Conservation (phyloP, 2,888 invertebrate genomes). For the Fragum fragum region DNA sequence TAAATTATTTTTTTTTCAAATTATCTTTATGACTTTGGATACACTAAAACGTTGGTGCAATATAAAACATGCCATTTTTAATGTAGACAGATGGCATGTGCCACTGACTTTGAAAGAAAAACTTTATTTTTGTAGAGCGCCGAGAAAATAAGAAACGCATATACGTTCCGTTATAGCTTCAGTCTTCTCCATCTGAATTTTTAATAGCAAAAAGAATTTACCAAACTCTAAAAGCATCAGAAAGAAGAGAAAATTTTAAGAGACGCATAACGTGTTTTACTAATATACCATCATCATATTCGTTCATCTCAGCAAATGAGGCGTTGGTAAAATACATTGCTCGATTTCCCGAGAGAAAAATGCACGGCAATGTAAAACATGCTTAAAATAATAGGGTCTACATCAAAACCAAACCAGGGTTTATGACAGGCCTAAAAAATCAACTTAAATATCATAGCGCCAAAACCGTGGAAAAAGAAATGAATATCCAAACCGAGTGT, state of each 20-base stretch:
- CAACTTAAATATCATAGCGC: slow-evolving; percentile 21
- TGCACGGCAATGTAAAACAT: slow-evolving; percentile 22
- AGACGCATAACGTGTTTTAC: slow-evolving; percentile 38
- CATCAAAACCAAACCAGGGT: slow-evolving; percentile 25
- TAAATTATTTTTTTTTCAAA: no score
- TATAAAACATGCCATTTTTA: slow-evolving; percentile 1
- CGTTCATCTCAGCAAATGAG: background rate
- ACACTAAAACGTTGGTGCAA: no score
- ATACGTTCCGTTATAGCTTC: slow-evolving; percentile 34
- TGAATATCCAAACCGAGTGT: slow-evolving; percentile 11
- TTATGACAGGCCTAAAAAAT: background rate
- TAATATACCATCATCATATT: background rate
- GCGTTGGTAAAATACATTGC: slow-evolving; percentile 42
- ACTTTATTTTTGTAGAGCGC: slow-evolving; percentile 12
- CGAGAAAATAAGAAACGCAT: slow-evolving; percentile 1
- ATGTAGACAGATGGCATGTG: background rate
- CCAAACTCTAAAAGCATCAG: slow-evolving; percentile 7
- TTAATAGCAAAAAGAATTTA: slow-evolving; percentile 31
- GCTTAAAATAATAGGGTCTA: slow-evolving; percentile 15
- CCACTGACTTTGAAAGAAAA: no score
- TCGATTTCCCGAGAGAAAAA: slow-evolving; percentile 12
- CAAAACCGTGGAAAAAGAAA: slow-evolving; percentile 34
- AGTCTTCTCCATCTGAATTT: background rate
- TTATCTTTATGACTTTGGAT: no score
- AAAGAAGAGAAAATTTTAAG: slow-evolving; percentile 12